These are phyloP conservation scores for Zaprionus camerounensis DNA, from an alignment of 1,140 invertebrate genomes.

Conservation along the genomic window DNA sequence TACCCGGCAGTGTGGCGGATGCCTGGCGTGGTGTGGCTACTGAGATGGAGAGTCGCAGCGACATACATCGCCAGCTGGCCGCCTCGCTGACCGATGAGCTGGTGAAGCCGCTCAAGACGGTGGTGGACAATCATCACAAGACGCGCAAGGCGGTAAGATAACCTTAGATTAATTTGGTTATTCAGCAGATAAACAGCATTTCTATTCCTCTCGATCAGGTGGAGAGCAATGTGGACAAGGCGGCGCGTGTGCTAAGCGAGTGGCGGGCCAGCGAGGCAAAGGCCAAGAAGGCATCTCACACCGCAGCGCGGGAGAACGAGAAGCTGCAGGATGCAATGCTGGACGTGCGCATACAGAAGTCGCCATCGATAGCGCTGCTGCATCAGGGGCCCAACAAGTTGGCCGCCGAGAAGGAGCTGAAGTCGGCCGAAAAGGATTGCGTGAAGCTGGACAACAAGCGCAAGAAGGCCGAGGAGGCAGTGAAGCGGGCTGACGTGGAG, in stretches of 20 bases:
- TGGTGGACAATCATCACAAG: slow-evolving; percentile 90
- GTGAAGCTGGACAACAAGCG: slow-evolving; percentile 94
- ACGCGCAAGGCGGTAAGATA: slow-evolving; percentile 88
- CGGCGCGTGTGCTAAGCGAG: slow-evolving; percentile 91
- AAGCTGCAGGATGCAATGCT: slow-evolving; percentile 91
- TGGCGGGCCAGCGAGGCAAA: slow-evolving; percentile 94
- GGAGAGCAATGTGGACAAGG: slow-evolving; percentile 94
- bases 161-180: neutral
- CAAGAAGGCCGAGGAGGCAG: slow-evolving; percentile 94
- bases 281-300: slow-evolving; percentile 93
- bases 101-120: slow-evolving; percentile 92
- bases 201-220: slow-evolving; percentile 83
- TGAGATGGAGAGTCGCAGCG: slow-evolving; percentile 95
- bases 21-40: slow-evolving; percentile 95
- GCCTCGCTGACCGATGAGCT: slow-evolving; percentile 93
- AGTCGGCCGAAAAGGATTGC: slow-evolving; percentile 85
- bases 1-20: slow-evolving; percentile 92
- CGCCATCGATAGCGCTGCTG: slow-evolving; percentile 85
- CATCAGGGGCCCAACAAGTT: slow-evolving; percentile 79
- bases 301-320: slow-evolving; percentile 93
- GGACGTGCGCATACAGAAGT: slow-evolving; percentile 85
- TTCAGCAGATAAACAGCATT: neutral
- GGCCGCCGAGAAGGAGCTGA: slow-evolving; percentile 81
- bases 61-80: slow-evolving; percentile 93
- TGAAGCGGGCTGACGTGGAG: slow-evolving; percentile 95